Evolutionary conservation across 2,113 vertebrate species (phyloP), one percentile per base, ranked within the genome.

Genomic region (Felis chaus): DNA sequence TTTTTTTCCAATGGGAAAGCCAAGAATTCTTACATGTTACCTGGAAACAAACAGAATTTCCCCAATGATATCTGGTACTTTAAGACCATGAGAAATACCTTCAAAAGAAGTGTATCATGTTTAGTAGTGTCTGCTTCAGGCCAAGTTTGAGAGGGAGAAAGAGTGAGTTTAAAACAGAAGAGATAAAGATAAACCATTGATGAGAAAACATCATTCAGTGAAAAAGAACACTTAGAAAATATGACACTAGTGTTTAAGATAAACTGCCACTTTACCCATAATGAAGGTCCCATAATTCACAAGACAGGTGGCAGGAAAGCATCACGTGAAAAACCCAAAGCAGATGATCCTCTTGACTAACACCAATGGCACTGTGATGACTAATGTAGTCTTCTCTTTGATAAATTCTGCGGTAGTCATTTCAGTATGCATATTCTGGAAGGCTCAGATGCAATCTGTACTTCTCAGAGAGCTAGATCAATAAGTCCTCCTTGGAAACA

Each of bases 401-500:
- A 99, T 97, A 97, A 99, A 99, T 50, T 97, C 96, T 61, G 99
- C 99, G 69, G 97, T 98, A 0, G 99, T 98, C 0, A 92, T 98
- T 95, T 99, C 99, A 97, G 99, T 99, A 36, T 99, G 98, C 57
- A 99, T 98, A 0, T 91, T 98, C 94, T 21, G 99, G 99, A 68
- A 99, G 98, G 57, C 98, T 95, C 79, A 99, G 89, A 25, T 99
- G 98, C 73, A 99, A 98, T 96, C 95, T 97, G 98, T 99, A 99
- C 92, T 99, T 98, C 91, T 98, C 99, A 85, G 99, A 98, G 89
- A 99, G 99, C 79, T 99, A 98, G 16, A 99, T 92, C 89, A 99
- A 41, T 74, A 99, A 45, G 25, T 99, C 99, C 92, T 99, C 99
- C 99, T 99, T 98, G 79, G 99, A 99, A 95, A 99, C 98, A 84